Evolutionary conservation across 1,140 invertebrate species (phyloP).

Genomic region (Drosophila oshimai): DNA sequence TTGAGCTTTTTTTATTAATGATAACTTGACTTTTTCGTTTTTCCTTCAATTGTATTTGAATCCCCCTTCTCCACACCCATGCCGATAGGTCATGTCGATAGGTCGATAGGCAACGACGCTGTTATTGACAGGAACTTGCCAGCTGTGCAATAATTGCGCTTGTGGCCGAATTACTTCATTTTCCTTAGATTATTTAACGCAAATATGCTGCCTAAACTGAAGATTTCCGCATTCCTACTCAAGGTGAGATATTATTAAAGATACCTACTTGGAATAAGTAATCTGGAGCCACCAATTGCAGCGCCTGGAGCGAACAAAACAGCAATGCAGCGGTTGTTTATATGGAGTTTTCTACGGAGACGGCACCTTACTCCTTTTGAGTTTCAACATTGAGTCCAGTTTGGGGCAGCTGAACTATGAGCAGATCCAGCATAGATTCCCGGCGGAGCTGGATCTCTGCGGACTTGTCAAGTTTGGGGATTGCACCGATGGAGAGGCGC

Average conservation of each 20-base stretch:
- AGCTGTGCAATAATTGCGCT: slow-evolving; percentile 64
- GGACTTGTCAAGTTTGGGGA: slow-evolving; percentile 87
- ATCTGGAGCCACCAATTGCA: slow-evolving; percentile 74
- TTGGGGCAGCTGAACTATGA: slow-evolving; percentile 83
- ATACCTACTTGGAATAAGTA: neutral
- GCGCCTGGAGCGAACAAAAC: slow-evolving; percentile 85
- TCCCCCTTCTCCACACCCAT: neutral
- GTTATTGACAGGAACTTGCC: slow-evolving; percentile 61
- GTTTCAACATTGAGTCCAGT: slow-evolving; percentile 86
- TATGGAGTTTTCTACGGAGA: slow-evolving; percentile 89
- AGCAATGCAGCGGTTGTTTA: slow-evolving; percentile 86
- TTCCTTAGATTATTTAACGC: slow-evolving; percentile 7
- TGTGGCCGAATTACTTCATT: slow-evolving; percentile 28
- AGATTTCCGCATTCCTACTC: slow-evolving; percentile 83
- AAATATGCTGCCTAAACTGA: slow-evolving; percentile 83
- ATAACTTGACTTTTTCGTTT: too few species aligned
- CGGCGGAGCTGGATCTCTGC: slow-evolving; percentile 89
- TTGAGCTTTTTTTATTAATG: too few species aligned
- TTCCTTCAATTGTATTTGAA: too few species aligned
- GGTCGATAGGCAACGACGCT: neutral
- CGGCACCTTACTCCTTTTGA: slow-evolving; percentile 87
- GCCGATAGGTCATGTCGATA: slow-evolving; percentile 17
- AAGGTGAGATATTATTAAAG: slow-evolving; percentile 66
- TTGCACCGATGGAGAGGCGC: slow-evolving; percentile 83
- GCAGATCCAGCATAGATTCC: slow-evolving; percentile 86